phyloP scores from a whole-genome alignment of 92 coral and sea anemone species.

The Chrysogorgia sp. region DNA sequence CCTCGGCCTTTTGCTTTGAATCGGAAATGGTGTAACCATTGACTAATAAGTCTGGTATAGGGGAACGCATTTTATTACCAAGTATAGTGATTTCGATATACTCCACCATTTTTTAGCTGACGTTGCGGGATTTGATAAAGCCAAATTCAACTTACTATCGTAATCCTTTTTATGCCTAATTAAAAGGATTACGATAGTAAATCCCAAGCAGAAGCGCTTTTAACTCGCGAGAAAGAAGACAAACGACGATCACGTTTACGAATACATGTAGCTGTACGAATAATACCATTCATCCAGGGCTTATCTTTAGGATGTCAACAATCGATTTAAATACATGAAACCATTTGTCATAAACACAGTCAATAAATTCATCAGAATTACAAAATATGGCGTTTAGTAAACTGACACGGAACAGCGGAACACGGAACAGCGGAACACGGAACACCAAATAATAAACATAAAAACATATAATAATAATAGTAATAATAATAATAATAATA shows the following conservation, averaged over 20 bases:
- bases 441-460: no score
- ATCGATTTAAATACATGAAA: no score
- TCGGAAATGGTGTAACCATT: slow-evolving; percentile 1
- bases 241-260: not conserved
- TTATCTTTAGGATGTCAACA: not conserved
- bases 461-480: no score
- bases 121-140: not conserved
- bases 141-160: not conserved
- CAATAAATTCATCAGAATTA: no score
- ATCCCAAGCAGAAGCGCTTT: no score
- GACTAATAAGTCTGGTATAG: slow-evolving; percentile 36
- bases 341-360: no score
- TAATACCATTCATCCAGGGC: not conserved
- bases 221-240: not conserved
- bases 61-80: slow-evolving; percentile 22
- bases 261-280: not conserved
- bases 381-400: no score
- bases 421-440: no score
- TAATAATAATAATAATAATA: no score
- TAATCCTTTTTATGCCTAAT: not conserved
- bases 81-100: not conserved
- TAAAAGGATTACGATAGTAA: not conserved
- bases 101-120: slow-evolving; percentile 9
- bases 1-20: slow-evolving; percentile 40
- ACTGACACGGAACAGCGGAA: no score